Conservation (phyloP, 2,113 vertebrate species). For the Cryptomyrus ogoouensis region DNA sequence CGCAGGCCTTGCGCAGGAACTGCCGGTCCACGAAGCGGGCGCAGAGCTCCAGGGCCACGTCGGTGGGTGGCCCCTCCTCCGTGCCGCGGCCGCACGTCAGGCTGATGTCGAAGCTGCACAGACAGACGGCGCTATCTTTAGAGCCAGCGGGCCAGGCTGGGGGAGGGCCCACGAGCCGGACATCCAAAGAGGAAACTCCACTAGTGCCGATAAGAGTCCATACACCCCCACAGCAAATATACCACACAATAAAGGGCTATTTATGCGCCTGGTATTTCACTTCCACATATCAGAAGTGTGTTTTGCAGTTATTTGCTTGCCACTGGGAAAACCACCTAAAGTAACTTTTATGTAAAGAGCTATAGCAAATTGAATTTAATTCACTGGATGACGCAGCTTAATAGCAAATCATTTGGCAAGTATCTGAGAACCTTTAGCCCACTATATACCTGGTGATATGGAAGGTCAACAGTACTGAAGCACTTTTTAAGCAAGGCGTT, state of each 20-base stretch:
- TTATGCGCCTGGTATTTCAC: not conserved
- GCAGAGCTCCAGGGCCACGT: constrained; percentile 83
- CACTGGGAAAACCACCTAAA: not conserved
- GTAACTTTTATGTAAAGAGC: not conserved
- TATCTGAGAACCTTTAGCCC: not conserved
- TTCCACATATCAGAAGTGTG: not conserved
- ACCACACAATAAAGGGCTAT: not conserved
- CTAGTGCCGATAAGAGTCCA: not conserved
- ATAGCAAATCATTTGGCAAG: not conserved
- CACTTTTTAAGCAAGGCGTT: not conserved
- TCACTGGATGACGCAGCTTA: not conserved
- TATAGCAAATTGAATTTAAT: not conserved
- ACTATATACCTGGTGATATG: not conserved
- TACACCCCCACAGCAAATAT: not conserved
- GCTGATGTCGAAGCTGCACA: constrained; percentile 79
- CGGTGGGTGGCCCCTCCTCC: constrained; percentile 60
- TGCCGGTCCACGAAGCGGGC: constrained; percentile 78
- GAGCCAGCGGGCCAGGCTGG: not conserved
- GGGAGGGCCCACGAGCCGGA: not conserved
- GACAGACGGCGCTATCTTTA: not conserved
- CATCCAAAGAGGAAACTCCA: not conserved
- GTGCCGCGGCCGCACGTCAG: constrained; percentile 77
- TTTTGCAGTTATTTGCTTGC: not conserved
- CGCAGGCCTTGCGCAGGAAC: constrained; percentile 77
- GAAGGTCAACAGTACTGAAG: not conserved